A percentile compares a stretch with the other conserved stretches of the same genome.
Evolutionary conservation across 2,888 invertebrate species (phyloP).

Genomic region (Cephalotes varians): DNA sequence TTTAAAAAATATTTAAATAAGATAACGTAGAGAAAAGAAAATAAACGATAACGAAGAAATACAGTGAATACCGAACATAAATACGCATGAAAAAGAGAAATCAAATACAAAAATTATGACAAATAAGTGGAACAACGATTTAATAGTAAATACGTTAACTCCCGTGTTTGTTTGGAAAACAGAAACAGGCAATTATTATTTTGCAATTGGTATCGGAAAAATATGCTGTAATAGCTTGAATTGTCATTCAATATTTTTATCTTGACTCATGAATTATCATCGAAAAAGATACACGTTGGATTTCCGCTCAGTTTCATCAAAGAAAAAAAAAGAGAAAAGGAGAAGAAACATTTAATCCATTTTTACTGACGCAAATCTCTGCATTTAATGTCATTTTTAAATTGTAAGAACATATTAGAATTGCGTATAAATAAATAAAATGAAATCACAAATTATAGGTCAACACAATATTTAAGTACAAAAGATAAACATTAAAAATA

Average conservation of each 20-base stretch:
- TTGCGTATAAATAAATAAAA: not conserved
- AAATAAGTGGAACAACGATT: not conserved
- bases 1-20: not conserved
- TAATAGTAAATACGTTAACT: not conserved
- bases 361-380: not conserved
- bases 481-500: not conserved
- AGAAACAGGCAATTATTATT: slow-evolving; percentile 15
- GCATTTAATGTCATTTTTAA: not conserved
- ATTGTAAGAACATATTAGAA: not conserved
- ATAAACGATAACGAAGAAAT: not conserved
- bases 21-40: not conserved
- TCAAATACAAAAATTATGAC: slow-evolving; percentile 23
- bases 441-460: not conserved
- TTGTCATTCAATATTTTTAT: not conserved
- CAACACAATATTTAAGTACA: not conserved
- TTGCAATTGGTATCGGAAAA: not conserved
- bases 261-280: not conserved
- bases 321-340: not conserved
- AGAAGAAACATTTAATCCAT: not conserved
- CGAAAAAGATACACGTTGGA: not conserved
- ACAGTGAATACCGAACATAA: not conserved
- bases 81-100: not conserved
- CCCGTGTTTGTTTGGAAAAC: not conserved
- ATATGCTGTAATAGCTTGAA: not conserved
- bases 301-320: not conserved